Percentiles rank a stretch among this genome's conserved stretches.
These are phyloP conservation scores for Trissoscelio sp. DNA, from an alignment of 2,888 invertebrate species.

Conservation along the genomic window DNA sequence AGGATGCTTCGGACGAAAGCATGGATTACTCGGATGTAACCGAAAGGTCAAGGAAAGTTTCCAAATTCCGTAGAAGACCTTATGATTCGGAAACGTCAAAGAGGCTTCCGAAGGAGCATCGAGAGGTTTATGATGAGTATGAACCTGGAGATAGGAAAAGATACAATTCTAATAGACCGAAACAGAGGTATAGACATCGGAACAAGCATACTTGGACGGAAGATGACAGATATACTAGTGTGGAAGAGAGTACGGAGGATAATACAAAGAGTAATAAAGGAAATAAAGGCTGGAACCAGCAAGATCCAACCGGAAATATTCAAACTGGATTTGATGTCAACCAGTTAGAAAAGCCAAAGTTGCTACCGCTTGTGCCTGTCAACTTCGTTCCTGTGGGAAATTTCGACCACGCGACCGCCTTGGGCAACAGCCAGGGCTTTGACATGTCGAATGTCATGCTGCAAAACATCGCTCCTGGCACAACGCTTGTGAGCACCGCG, in stretches of 20 bases:
- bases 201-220: constrained; percentile 74
- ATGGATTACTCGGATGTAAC: constrained; percentile 78
- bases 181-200: constrained; percentile 72
- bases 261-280: constrained; percentile 57
- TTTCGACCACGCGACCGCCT: constrained; percentile 83
- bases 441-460: constrained; percentile 83
- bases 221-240: constrained; percentile 70
- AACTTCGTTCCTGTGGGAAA: constrained; percentile 78
- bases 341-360: constrained; percentile 79
- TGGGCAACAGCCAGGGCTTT: constrained; percentile 84
- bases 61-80: constrained; percentile 76
- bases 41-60: constrained; percentile 75
- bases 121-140: constrained; percentile 69
- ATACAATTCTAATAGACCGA: constrained; percentile 71
- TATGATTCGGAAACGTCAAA: constrained; percentile 71
- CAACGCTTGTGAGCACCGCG: constrained; percentile 74
- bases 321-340: constrained; percentile 77
- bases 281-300: constrained; percentile 76
- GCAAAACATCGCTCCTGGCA: constrained; percentile 75
- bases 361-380: constrained; percentile 78
- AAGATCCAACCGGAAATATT: constrained; percentile 77
- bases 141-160: constrained; percentile 72
- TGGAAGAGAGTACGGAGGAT: constrained; percentile 69
- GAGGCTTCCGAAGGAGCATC: constrained; percentile 79
- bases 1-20: constrained; percentile 76